phyloP scores from a whole-genome alignment of 2,888 invertebrate species.

The Dichetophora obliterata region DNA sequence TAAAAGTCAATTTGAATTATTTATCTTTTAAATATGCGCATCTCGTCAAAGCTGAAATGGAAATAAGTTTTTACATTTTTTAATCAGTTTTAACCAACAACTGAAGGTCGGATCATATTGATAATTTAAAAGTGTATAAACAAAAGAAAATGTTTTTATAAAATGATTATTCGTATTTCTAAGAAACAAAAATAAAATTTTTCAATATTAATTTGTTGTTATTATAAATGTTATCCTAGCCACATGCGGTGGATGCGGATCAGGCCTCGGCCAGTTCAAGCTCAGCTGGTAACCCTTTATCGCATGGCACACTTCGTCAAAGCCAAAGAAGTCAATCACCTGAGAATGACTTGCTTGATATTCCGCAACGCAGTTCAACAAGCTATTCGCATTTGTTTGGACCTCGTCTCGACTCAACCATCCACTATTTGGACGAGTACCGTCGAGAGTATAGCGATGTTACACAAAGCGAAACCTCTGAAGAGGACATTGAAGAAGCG shows the following conservation, averaged over 20 bases:
- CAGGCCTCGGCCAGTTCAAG: conserved; percentile 45
- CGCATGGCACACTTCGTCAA: conserved; percentile 58
- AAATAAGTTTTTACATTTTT: too few relatives aligned
- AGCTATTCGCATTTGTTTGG: conserved; percentile 22
- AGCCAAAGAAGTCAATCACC: conserved; percentile 51
- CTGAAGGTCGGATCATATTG: too few relatives aligned
- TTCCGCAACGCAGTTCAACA: conserved; percentile 49
- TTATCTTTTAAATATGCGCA: too few relatives aligned
- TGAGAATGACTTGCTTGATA: conserved; percentile 54
- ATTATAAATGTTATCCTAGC: background rate
- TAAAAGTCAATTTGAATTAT: too few relatives aligned
- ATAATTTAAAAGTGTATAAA: too few relatives aligned
- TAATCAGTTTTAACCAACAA: too few relatives aligned
- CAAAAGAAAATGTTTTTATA: too few relatives aligned
- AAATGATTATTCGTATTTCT: too few relatives aligned
- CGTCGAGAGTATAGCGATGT: conserved; percentile 62
- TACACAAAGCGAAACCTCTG: conserved; percentile 47
- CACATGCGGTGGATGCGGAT: conserved; percentile 38
- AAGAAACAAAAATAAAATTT: too few relatives aligned
- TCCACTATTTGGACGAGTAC: conserved; percentile 76
- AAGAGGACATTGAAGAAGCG: conserved; percentile 48
- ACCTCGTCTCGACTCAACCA: conserved; percentile 62
- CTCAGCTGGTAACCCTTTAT: conserved; percentile 62
- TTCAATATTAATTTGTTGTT: too few relatives aligned
- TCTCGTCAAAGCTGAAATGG: too few relatives aligned